A percentile compares a stretch with the other conserved stretches of the same genome.
Conservation (phyloP, 2,888 invertebrate species). For the Nemurella pictetii region DNA sequence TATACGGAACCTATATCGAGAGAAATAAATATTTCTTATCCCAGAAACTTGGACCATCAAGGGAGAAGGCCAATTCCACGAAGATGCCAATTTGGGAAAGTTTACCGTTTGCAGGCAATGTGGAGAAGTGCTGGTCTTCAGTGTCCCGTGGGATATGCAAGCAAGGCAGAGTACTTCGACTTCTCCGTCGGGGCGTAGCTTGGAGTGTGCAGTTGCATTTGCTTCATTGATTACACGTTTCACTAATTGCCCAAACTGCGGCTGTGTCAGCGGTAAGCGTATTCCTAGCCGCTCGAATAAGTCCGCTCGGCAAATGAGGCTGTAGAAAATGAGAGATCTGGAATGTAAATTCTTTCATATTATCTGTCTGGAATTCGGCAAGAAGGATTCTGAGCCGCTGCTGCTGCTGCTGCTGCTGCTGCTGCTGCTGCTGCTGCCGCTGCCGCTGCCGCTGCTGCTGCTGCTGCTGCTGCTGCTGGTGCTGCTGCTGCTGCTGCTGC, state of each 20-base stretch:
- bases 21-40: not conserved
- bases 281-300: no score
- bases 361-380: not conserved
- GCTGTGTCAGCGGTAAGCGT: no score
- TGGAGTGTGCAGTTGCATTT: not conserved
- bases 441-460: no score
- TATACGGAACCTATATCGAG: not conserved
- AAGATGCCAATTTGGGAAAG: not conserved
- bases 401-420: no score
- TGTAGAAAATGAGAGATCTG: not conserved
- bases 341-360: not conserved
- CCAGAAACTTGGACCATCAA: not conserved
- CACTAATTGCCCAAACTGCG: not conserved
- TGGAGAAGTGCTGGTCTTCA: not conserved
- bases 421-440: no score
- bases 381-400: not conserved
- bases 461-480: no score
- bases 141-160: not conserved
- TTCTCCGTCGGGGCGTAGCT: no score
- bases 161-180: no score
- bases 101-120: not conserved
- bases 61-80: not conserved
- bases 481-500: no score
- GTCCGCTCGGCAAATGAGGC: no score
- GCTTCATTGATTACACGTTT: not conserved